Evolutionary conservation across 2,113 vertebrate species (phyloP).

Genomic region (Leptocoma aspasia): DNA sequence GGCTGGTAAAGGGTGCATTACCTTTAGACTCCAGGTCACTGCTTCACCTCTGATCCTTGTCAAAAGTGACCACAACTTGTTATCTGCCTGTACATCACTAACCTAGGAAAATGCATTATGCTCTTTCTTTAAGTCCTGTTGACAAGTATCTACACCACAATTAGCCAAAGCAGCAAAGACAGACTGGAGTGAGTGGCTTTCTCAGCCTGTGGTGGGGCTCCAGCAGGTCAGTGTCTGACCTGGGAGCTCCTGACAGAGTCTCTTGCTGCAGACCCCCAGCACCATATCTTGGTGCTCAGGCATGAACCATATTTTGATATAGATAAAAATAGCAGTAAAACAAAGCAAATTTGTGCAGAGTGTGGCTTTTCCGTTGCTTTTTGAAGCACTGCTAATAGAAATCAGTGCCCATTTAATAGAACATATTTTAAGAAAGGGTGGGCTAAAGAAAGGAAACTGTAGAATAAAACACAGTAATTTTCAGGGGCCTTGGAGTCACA

Average conservation of each 20-base stretch:
- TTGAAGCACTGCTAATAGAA: neutral
- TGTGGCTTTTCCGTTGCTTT: neutral
- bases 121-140: neutral
- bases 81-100: neutral
- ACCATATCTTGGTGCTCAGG: neutral
- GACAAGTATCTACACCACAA: neutral
- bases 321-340: neutral
- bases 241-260: neutral
- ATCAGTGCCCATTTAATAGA: neutral
- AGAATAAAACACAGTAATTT: neutral
- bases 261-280: neutral
- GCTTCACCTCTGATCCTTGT: conserved; percentile 12
- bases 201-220: neutral
- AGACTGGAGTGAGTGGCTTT: neutral
- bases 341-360: neutral
- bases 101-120: neutral
- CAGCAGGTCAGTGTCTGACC: neutral
- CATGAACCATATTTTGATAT: neutral
- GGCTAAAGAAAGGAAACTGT: neutral
- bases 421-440: neutral
- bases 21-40: neutral
- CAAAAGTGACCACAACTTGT: neutral
- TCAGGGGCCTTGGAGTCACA: neutral
- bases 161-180: neutral
- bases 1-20: neutral